Evolutionary conservation across 2,113 vertebrate species (phyloP), one percentile per base, ranked within the genome.

Genomic region (Dipodomys ordii): DNA sequence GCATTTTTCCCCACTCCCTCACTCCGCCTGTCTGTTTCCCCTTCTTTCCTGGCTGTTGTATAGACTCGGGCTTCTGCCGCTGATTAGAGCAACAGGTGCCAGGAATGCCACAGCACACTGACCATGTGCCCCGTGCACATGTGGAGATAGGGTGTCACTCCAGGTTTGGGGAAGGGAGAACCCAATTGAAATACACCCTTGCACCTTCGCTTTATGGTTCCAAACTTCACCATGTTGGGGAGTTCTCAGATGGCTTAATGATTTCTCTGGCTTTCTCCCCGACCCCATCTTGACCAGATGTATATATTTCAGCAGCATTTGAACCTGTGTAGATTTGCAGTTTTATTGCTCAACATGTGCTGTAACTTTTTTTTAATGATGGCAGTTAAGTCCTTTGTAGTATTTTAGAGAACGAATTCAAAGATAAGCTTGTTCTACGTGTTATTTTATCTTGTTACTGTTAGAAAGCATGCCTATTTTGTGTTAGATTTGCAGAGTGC

Each of bases 21-120:
- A 32, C 19, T 0, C 44, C 81, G 53, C 10, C 23, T 86, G 30
- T 73, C 46, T 30, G 30, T 49, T 32, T 27, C 23, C 35, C 27
- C 2, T 20, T 12, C 72, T 23, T 80, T 95, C 84, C 85, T 95
- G 72, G 25, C 77, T 94, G 94, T 94, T 92, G 91, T 92, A 39
- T 68, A 65, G 95, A 97, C 95, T 90, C 97, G 93, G 71, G 91
- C 93, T 77, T 97, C 87, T 96, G 95, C 97, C 0, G 87, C 74
- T 97, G 98, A 98, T 97, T 95, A 98, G 96, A 94, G 94, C 97
- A 97, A 98, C 98, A 98, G 98, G 98, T 98, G 98, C 97, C 97
- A 60, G 91, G 95, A 97, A 97, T 91, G 85, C 96, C 69, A 77
- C 18, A 62, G 97, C 97, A 94, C 94, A 96, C 98, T 98, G 98